A percentile compares a stretch with the other conserved stretches of the same genome.
phyloP scores from a whole-genome alignment of 2,113 vertebrate genomes.

The Gallinago media region DNA sequence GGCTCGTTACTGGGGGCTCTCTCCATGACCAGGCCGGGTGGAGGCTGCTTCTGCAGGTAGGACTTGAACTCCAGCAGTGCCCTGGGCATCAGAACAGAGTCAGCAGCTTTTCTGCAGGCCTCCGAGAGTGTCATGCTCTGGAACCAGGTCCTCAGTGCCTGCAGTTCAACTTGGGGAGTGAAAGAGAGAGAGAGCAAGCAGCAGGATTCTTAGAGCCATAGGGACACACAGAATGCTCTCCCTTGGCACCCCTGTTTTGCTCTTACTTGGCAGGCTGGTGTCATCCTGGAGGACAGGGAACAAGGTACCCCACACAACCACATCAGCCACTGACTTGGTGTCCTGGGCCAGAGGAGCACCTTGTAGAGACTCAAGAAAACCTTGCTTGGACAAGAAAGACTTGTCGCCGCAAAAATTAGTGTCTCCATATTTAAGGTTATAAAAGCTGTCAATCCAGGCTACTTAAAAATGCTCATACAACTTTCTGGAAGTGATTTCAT shows the following conservation, averaged over 20 bases:
- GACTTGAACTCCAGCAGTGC: conserved; percentile 77
- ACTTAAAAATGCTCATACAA: background rate
- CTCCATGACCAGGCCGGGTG: conserved; percentile 53
- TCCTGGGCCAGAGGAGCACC: conserved; percentile 73
- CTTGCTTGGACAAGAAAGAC: background rate
- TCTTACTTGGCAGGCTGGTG: conserved; percentile 67
- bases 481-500: background rate
- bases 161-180: conserved; percentile 75
- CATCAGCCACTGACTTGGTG: conserved; percentile 81
- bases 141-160: conserved; percentile 83
- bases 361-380: background rate
- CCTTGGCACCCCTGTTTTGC: background rate
- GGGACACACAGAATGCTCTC: background rate
- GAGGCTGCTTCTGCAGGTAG: conserved; percentile 86
- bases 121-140: conserved; percentile 75
- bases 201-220: rapidly evolving
- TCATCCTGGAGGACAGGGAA: conserved; percentile 82
- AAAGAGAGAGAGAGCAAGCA: background rate
- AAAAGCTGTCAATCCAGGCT: background rate
- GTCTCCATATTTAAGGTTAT: no score
- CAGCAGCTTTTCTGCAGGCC: conserved; percentile 78
- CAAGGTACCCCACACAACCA: conserved; percentile 88
- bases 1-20: conserved; percentile 73
- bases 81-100: conserved; percentile 77
- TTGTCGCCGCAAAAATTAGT: background rate